Percentiles rank a stretch among this genome's conserved stretches.
These are phyloP conservation scores for Autographa gamma DNA, from an alignment of 2,888 invertebrate genomes.

Conservation along the genomic window DNA sequence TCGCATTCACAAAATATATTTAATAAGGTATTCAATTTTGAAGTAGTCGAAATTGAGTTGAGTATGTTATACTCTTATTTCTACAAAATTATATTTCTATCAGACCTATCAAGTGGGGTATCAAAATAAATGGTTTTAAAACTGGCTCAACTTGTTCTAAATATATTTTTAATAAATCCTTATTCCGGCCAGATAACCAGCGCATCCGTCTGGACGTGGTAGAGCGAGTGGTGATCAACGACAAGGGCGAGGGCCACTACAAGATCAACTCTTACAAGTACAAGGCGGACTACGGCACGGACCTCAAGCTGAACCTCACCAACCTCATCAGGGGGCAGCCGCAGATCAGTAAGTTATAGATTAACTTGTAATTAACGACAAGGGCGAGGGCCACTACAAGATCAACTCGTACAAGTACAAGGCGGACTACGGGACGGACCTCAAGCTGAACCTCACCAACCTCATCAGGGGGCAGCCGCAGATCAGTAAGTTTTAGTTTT, in stretches of 20 bases:
- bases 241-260: conserved; percentile 82
- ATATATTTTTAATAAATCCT: no score
- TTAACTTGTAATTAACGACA: conserved; percentile 64
- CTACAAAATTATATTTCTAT: no score
- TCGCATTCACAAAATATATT: no score
- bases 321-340: conserved; percentile 85
- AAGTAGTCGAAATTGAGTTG: no score
- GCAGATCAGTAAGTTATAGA: conserved; percentile 78
- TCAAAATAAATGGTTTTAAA: no score
- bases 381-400: conserved; percentile 84
- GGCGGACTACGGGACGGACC: conserved; percentile 83
- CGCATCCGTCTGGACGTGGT: conserved; percentile 80
- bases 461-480: conserved; percentile 83
- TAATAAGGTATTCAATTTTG: no score
- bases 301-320: conserved; percentile 82
- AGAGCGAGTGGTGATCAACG: conserved; percentile 78
- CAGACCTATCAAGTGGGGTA: no score
- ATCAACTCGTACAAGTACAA: conserved; percentile 87
- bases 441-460: conserved; percentile 84
- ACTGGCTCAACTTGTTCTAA: no score
- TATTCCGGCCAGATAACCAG: conserved; percentile 76
- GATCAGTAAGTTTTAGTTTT: conserved; percentile 45
- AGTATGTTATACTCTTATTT: no score
- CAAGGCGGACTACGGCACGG: conserved; percentile 84
- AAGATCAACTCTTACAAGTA: conserved; percentile 87